phyloP scores from a whole-genome alignment of 92 coral and sea anemone genomes.

The Heteractis magnifica region DNA sequence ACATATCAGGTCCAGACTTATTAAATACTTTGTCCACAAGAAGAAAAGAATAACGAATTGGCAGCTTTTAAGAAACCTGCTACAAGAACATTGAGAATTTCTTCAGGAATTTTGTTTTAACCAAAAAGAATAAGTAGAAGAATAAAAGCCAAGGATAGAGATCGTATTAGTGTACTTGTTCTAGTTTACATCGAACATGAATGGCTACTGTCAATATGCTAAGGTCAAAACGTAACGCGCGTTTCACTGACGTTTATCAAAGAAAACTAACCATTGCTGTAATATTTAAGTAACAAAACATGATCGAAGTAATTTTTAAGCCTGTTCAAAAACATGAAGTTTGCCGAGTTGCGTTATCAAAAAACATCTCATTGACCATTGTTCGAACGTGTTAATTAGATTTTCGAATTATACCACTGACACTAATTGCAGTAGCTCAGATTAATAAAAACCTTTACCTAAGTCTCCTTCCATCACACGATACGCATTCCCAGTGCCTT shows the following conservation, averaged over 20 bases:
- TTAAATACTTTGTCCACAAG: too few relatives aligned
- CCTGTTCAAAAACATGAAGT: not conserved
- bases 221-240: not conserved
- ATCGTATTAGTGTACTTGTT: too few relatives aligned
- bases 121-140: too few relatives aligned
- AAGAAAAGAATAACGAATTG: too few relatives aligned
- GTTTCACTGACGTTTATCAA: not conserved
- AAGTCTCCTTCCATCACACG: constrained; percentile 24
- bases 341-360: not conserved
- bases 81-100: too few relatives aligned
- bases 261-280: not conserved
- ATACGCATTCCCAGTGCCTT: constrained; percentile 48
- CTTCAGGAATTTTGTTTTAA: too few relatives aligned
- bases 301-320: too few relatives aligned
- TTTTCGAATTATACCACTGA: not conserved
- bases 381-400: not conserved
- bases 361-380: not conserved
- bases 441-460: constrained; percentile 22
- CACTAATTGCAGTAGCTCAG: not conserved
- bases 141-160: too few relatives aligned
- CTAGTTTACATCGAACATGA: too few relatives aligned
- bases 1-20: too few relatives aligned
- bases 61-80: too few relatives aligned
- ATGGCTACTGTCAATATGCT: not conserved
- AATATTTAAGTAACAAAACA: not conserved